Evolutionary conservation across 2,113 vertebrate species (phyloP).

Genomic region (Silurus glanis): DNA sequence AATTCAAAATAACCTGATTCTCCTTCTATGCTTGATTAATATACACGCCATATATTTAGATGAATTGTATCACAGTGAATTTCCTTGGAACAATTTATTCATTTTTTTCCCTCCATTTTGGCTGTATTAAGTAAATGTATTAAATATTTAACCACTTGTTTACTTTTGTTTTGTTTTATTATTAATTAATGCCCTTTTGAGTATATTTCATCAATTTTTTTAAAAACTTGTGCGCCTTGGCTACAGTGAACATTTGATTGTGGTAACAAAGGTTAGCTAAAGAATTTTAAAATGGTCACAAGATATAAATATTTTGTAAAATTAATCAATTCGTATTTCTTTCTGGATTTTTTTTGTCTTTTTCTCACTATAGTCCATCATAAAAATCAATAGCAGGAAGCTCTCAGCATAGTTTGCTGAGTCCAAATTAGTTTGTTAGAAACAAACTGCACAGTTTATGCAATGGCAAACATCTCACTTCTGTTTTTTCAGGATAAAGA

Average conservation of each 20-base stretch:
- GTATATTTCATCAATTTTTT: neutral
- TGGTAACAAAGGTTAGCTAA: neutral
- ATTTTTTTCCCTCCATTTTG: neutral
- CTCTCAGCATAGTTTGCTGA: neutral
- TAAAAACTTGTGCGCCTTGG: neutral
- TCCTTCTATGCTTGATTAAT: neutral
- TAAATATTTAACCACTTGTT: neutral
- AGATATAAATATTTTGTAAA: neutral
- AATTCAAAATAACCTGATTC: too few relatives aligned
- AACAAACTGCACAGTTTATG: neutral
- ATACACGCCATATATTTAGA: neutral
- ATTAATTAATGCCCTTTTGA: neutral
- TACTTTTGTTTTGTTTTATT: neutral
- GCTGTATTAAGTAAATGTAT: neutral
- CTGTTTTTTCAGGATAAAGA: slow-evolving; percentile 3
- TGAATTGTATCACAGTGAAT: neutral
- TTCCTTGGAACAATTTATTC: too few relatives aligned
- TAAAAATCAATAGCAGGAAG: neutral
- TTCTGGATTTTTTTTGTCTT: neutral
- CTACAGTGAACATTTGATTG: neutral
- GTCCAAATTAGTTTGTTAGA: slow-evolving; percentile 9
- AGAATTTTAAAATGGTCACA: neutral
- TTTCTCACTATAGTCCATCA: neutral
- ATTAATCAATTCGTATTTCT: neutral
- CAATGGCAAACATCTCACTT: slow-evolving; percentile 23